These are phyloP conservation scores for Orthosia incerta DNA, from an alignment of 2,888 invertebrate genomes.

Conservation along the genomic window DNA sequence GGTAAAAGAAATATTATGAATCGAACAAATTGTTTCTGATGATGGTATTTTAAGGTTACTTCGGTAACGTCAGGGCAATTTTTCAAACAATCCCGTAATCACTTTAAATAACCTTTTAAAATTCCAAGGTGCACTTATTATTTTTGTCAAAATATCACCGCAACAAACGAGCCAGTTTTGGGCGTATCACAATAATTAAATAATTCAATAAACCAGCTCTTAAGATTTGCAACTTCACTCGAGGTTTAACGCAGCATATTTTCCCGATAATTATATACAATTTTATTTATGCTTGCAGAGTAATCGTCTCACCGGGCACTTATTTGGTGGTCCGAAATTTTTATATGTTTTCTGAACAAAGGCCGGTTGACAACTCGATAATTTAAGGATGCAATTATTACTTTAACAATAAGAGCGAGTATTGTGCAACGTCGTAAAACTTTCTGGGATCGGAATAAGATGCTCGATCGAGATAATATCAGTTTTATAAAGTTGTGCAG, in stretches of 20 bases:
- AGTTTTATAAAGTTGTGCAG: conserved; percentile 79
- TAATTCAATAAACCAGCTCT: conserved; percentile 76
- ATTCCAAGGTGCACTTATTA: conserved; percentile 59
- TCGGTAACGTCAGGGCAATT: conserved; percentile 30
- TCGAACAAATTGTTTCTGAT: conserved; percentile 20
- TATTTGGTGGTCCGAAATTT: conserved; percentile 81
- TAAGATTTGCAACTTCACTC: conserved; percentile 64
- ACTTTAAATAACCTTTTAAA: conserved; percentile 66
- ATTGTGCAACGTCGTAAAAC: conserved; percentile 59
- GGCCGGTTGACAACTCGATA: conserved; percentile 62
- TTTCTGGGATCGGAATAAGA: conserved; percentile 49
- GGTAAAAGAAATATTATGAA: background rate
- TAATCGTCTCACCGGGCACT: conserved; percentile 72
- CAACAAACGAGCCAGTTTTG: conserved; percentile 69
- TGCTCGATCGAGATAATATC: conserved; percentile 73
- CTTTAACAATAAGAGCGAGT: conserved; percentile 66
- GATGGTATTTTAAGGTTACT: conserved; percentile 12
- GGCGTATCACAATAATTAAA: conserved; percentile 74
- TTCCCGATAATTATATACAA: conserved; percentile 76
- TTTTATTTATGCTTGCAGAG: conserved; percentile 77
- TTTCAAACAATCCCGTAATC: conserved; percentile 53
- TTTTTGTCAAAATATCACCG: conserved; percentile 71
- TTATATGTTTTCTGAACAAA: conserved; percentile 69
- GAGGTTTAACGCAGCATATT: conserved; percentile 63
- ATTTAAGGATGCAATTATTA: conserved; percentile 65